Percentiles rank a stretch among this genome's conserved stretches.
phyloP scores from a whole-genome alignment of 2,113 vertebrate species.

The Neotoma lepida region DNA sequence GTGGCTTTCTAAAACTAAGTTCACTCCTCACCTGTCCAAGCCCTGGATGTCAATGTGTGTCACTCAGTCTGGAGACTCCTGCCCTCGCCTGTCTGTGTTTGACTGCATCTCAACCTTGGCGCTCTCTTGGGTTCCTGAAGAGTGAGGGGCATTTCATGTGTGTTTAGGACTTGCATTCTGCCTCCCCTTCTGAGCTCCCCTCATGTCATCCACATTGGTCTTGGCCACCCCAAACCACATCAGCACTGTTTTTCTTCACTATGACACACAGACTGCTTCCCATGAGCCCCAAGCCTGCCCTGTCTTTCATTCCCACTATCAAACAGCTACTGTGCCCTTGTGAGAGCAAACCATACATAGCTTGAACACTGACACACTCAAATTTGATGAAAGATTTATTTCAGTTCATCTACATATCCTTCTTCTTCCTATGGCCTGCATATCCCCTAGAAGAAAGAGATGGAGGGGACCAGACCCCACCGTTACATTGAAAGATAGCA shows the following conservation, averaged over 20 bases:
- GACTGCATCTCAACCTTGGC: background rate
- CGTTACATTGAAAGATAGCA: background rate
- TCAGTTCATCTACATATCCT: accelerated
- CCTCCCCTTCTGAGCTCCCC: background rate
- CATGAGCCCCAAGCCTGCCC: background rate
- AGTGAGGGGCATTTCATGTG: accelerated
- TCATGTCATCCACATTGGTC: accelerated
- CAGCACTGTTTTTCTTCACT: background rate
- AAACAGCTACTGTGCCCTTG: background rate
- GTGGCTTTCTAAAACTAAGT: background rate
- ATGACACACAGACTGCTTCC: accelerated
- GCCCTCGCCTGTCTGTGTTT: background rate
- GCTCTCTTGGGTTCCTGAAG: background rate
- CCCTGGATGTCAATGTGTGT: background rate
- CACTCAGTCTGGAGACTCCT: background rate
- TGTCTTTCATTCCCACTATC: background rate
- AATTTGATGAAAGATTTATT: background rate
- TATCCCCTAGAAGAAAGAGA: background rate
- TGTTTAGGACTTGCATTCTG: background rate
- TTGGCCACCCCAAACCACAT: background rate
- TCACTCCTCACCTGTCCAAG: background rate
- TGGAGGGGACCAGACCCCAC: background rate
- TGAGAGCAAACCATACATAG: background rate
- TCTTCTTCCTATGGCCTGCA: background rate
- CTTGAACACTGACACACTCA: background rate